Conservation (phyloP, 2,797 vertebrate species). For the Betta splendens region DNA sequence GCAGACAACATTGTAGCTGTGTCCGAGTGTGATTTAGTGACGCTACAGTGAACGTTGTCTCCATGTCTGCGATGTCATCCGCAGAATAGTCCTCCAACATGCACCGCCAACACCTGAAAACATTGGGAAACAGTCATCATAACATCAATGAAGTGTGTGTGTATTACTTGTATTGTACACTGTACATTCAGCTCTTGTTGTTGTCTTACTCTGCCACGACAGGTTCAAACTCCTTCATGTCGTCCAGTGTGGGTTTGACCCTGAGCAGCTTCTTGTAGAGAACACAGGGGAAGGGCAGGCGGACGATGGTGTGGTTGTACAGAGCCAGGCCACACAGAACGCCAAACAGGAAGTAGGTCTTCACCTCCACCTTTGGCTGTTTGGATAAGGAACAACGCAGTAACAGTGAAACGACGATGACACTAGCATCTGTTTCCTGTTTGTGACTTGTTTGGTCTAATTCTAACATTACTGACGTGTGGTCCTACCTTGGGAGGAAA, state of each 20-base stretch:
- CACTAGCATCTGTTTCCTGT: no score
- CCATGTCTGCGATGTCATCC: conserved; percentile 80
- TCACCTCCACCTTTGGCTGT: conserved; percentile 87
- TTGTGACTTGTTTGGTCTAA: no score
- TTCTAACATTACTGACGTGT: background rate
- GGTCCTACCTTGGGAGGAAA: conserved; percentile 88
- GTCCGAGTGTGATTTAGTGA: background rate
- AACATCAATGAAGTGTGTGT: background rate
- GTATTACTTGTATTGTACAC: no score
- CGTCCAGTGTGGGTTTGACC: conserved; percentile 88
- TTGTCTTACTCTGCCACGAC: conserved; percentile 84
- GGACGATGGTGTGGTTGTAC: conserved; percentile 91
- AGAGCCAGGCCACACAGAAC: conserved; percentile 94
- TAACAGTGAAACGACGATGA: background rate
- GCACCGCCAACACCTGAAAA: conserved; percentile 84
- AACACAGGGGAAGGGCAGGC: conserved; percentile 90
- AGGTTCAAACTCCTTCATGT: conserved; percentile 90
- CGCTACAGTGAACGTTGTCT: conserved; percentile 86
- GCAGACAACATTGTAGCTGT: accelerated
- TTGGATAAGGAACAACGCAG: conserved; percentile 16
- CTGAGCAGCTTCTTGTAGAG: conserved; percentile 93
- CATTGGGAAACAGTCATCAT: background rate
- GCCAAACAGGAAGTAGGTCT: conserved; percentile 93
- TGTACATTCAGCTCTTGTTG: no score
- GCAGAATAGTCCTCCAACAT: conserved; percentile 86